Percentiles rank a stretch among this genome's conserved stretches.
Conservation (phyloP, 2,888 invertebrate species). For the Thecophora atra region DNA sequence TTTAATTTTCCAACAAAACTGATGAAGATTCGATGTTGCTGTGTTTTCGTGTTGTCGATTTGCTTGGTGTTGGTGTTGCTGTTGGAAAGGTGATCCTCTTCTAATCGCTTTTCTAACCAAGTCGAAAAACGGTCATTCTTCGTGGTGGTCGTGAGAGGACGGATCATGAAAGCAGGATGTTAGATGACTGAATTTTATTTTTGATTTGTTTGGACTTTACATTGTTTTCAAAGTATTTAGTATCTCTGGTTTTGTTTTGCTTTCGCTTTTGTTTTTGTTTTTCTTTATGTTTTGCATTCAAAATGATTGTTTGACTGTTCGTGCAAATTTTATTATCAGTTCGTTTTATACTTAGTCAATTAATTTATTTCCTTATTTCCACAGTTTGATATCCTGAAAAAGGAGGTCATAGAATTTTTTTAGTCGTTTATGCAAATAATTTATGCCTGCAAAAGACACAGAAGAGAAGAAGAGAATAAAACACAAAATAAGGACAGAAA, state of each 20-base stretch:
- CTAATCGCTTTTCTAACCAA: background rate
- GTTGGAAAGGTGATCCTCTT: background rate
- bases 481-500: constrained; percentile 49
- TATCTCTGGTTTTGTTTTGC: constrained; percentile 15
- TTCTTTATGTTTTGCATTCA: constrained; percentile 27
- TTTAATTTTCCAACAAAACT: too few species aligned
- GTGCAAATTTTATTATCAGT: constrained; percentile 36
- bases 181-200: background rate
- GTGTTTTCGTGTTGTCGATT: background rate
- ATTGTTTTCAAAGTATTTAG: background rate
- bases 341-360: constrained; percentile 47
- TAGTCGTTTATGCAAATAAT: constrained; percentile 67
- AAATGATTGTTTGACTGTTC: constrained; percentile 32
- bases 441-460: constrained; percentile 66
- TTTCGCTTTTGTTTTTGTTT: too few species aligned
- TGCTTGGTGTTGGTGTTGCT: constrained; percentile 14
- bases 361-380: constrained; percentile 64
- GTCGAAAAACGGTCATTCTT: constrained; percentile 16
- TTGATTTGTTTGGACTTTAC: background rate
- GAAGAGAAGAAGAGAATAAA: constrained; percentile 60
- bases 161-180: background rate
- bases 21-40: too few species aligned
- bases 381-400: constrained; percentile 67
- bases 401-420: constrained; percentile 66
- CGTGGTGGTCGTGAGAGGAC: background rate